Evolutionary conservation across 2,888 invertebrate species (phyloP), one percentile per base, ranked within the genome.

Genomic region (Drosophila stalkeri): DNA sequence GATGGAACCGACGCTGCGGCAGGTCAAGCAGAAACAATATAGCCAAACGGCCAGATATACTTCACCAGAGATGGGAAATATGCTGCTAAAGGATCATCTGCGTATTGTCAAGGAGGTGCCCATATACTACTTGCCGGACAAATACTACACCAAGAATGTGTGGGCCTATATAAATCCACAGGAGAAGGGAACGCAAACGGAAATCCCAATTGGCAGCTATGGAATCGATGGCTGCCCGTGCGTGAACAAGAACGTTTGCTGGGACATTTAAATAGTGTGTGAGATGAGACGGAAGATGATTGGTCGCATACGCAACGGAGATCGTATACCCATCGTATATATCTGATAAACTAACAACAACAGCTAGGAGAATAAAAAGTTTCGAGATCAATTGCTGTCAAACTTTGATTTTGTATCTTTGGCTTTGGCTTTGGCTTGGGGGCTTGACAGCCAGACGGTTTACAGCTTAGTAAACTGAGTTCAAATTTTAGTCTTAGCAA

Each of bases 161-260:
- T 85, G 49, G 44, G 20, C 5, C 7, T 0, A 37, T 2, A 52
- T 14, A 2, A 75, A 68, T 8, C 77, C 91, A 1, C 66, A 72
- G n/a, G 55, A 81, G 12, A 60, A 60, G 72, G 33, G 52, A 27
- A 86, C 86, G 2, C 86, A 86, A 52, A 86, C 91, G 4, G 91
- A 86, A 7, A 51, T 72, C 3, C 52, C 43, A 0, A 66, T 89
- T 16, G 86, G 90, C 27, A 51, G 14, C 8, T 85, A 59, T 14
- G 90, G 86, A 37, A 44, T 89, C 67, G 86, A 87, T 20, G 90
- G 88, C 2, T 86, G 86, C 59, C 90, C 86, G 9, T 86, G 86
- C 55, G 27, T 44, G 0, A 61, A 87, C 0, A 86, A 86, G 51
- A 41, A 54, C 1, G 69, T 74, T 18, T 86, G 86, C 75, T 89